Evolutionary conservation across 1,140 invertebrate species (phyloP).

Genomic region (Drosophila nigromelanica): DNA sequence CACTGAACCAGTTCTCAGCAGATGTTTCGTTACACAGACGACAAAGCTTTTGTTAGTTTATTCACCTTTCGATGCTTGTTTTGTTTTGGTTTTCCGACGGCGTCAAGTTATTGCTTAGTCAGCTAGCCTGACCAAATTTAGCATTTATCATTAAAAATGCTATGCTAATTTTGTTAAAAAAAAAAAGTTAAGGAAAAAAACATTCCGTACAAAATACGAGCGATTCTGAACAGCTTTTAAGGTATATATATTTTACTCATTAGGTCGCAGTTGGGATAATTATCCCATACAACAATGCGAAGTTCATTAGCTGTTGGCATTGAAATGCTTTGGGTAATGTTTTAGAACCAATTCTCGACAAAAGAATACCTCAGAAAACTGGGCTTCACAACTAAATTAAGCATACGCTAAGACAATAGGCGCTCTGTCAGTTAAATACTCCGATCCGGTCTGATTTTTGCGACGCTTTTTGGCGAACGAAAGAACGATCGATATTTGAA

Average conservation of each 20-base stretch:
- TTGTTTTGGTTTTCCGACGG: constrained; percentile 50
- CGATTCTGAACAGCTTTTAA: background rate
- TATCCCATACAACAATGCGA: background rate
- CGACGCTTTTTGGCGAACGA: background rate
- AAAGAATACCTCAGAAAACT: background rate
- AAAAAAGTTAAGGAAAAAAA: background rate
- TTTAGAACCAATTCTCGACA: background rate
- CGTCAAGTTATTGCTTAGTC: constrained; percentile 26
- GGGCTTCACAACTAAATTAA: background rate
- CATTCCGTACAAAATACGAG: constrained; percentile 23
- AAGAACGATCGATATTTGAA: background rate
- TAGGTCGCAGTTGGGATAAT: constrained; percentile 15
- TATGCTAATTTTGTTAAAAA: constrained; percentile 38
- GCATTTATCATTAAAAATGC: constrained; percentile 18
- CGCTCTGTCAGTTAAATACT: background rate
- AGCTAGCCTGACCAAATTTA: constrained; percentile 22
- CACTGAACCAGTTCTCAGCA: constrained; percentile 69
- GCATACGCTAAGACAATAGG: background rate
- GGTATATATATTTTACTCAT: background rate
- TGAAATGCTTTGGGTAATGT: constrained; percentile 6
- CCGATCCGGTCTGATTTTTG: background rate
- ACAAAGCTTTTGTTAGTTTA: constrained; percentile 54
- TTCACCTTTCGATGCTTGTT: constrained; percentile 67
- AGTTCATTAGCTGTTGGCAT: constrained; percentile 7
- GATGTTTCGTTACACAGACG: constrained; percentile 54